phyloP scores from a whole-genome alignment of 2,113 vertebrate species.

The Origma solitaria region DNA sequence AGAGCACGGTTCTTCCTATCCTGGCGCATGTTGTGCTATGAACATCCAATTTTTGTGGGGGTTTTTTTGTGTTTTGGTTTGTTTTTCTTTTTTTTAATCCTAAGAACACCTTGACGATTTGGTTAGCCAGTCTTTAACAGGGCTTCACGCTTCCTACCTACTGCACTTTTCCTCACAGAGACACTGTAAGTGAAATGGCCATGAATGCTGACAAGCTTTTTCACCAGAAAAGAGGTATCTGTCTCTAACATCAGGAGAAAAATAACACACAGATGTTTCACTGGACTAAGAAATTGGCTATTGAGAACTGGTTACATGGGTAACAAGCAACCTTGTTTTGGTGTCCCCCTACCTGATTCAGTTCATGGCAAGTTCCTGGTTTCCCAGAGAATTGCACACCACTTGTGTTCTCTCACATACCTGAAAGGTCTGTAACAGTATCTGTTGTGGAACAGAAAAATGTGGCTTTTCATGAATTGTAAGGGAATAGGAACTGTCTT shows the following conservation, averaged over 20 bases:
- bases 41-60: neutral
- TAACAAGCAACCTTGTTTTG: neutral
- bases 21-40: neutral
- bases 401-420: neutral
- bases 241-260: neutral
- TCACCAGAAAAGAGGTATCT: neutral
- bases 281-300: neutral
- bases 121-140: neutral
- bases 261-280: neutral
- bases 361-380: neutral
- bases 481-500: neutral
- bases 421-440: neutral
- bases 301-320: neutral
- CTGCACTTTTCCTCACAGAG: neutral
- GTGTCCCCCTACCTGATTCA: no score
- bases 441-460: neutral
- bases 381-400: neutral
- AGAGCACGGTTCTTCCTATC: neutral
- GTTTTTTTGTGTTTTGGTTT: accelerated
- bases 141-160: neutral
- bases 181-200: neutral
- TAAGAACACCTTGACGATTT: neutral
- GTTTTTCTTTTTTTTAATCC: neutral
- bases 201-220: neutral
- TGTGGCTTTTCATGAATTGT: neutral